Percentiles rank a stretch among this genome's conserved stretches.
These are phyloP conservation scores for Chauna torquata DNA, from an alignment of 2,113 vertebrate genomes.

Conservation along the genomic window DNA sequence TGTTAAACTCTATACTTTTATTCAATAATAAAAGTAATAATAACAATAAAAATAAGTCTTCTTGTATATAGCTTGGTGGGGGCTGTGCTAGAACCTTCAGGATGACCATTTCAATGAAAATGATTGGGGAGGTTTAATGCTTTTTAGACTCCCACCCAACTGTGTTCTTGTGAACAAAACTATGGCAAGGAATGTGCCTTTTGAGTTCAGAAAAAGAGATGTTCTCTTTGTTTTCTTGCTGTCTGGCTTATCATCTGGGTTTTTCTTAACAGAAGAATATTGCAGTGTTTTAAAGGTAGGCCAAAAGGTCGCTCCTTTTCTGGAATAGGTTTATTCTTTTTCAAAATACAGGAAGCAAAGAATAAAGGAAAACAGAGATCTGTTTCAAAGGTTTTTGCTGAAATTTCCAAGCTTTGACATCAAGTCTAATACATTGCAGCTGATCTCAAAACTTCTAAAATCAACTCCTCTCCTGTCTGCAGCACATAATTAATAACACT, in stretches of 20 bases:
- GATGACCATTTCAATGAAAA: neutral
- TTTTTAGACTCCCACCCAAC: neutral
- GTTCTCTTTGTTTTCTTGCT: neutral
- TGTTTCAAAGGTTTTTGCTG: neutral
- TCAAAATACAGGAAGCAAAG: neutral
- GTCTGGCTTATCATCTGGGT: neutral
- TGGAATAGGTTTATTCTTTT: neutral
- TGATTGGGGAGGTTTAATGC: neutral
- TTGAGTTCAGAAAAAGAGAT: neutral
- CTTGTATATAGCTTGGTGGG: neutral
- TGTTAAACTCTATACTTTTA: neutral
- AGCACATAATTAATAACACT: constrained; percentile 27
- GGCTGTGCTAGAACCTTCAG: neutral
- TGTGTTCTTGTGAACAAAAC: neutral
- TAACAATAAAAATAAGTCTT: neutral
- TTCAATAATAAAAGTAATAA: neutral
- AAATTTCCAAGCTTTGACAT: neutral
- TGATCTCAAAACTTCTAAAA: neutral
- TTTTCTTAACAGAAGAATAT: neutral
- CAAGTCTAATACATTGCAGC: neutral
- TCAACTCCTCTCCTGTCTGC: neutral
- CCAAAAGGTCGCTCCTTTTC: neutral
- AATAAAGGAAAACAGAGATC: neutral
- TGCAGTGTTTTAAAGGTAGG: neutral
- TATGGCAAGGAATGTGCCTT: neutral